A percentile compares a stretch with the other conserved stretches of the same genome.
Conservation (phyloP, 2,113 vertebrate species). For the Chunga burmeisteri region DNA sequence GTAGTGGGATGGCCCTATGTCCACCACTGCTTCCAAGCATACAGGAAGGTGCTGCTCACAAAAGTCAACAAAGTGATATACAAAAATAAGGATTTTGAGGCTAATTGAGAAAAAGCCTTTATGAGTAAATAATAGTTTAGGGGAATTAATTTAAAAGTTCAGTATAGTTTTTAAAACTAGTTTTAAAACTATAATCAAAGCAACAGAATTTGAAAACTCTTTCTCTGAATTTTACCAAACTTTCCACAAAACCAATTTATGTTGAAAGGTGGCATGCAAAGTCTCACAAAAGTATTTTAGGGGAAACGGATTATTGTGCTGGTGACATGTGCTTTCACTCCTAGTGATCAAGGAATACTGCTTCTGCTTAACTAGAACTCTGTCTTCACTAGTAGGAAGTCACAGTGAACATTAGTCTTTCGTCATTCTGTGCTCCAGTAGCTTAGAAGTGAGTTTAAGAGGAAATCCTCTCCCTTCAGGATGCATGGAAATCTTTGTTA, state of each 20-base stretch:
- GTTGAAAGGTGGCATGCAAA: background rate
- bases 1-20: fast-evolving
- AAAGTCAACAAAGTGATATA: background rate
- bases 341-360: background rate
- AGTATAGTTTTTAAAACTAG: background rate
- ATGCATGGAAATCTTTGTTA: background rate
- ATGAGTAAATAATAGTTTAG: background rate
- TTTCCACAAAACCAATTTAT: background rate
- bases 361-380: background rate
- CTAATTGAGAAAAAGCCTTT: background rate
- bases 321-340: background rate
- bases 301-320: background rate
- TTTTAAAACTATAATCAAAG: background rate
- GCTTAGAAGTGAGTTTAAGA: background rate
- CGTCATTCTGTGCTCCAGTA: background rate
- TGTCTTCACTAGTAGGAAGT: background rate
- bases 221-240: background rate
- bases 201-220: background rate
- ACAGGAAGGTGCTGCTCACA: background rate
- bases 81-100: background rate
- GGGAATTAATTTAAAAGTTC: background rate
- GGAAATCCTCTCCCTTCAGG: background rate
- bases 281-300: background rate
- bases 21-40: background rate
- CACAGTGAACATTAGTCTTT: background rate